Evolutionary conservation across 37 sponge, comb jelly and placozoan genomes (phyloP).

Genomic region (Lycopodina hypogea): DNA sequence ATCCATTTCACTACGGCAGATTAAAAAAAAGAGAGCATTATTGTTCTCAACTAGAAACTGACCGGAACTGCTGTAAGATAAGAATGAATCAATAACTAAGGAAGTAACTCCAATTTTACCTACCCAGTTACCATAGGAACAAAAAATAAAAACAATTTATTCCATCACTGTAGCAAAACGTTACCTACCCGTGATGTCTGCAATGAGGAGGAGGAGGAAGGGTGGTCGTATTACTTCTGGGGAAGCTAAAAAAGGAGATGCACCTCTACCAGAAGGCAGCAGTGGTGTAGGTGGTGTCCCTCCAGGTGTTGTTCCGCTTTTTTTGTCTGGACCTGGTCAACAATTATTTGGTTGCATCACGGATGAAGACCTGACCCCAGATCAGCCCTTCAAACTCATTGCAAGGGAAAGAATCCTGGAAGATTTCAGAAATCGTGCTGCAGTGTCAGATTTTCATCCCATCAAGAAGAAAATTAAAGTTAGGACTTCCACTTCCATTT

Average conservation of each 20-base stretch:
- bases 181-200: too few relatives aligned
- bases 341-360: constrained; percentile 79
- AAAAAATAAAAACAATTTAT: too few relatives aligned
- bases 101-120: too few relatives aligned
- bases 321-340: constrained; percentile 75
- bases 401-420: constrained; percentile 79
- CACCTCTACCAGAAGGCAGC: background rate
- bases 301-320: constrained; percentile 70
- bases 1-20: too few relatives aligned
- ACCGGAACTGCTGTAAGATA: too few relatives aligned
- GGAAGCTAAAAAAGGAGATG: background rate
- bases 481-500: constrained; percentile 1
- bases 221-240: too few relatives aligned
- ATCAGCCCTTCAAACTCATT: constrained; percentile 78
- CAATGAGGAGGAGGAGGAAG: too few relatives aligned
- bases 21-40: too few relatives aligned
- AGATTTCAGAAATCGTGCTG: constrained; percentile 89
- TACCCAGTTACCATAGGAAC: constrained; percentile 4
- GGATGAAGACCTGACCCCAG: constrained; percentile 76
- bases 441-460: constrained; percentile 91
- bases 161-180: background rate
- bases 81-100: too few relatives aligned
- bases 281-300: constrained; percentile 29
- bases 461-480: constrained; percentile 78
- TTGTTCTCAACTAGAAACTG: too few relatives aligned